Evolutionary conservation across 2,888 invertebrate species (phyloP).

Genomic region (Agrotis clavis): DNA sequence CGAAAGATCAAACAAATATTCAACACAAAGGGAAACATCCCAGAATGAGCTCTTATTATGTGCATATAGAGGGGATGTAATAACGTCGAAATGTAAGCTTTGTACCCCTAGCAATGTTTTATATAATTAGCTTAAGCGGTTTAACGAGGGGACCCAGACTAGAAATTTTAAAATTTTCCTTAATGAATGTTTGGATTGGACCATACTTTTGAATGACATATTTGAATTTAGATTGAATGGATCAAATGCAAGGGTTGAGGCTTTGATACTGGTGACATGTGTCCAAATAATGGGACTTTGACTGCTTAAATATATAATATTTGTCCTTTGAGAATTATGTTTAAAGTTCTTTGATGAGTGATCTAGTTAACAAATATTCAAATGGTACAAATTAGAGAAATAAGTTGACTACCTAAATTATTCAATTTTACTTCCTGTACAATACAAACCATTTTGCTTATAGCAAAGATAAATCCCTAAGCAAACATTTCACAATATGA

Average conservation of each 20-base stretch:
- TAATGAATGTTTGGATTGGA: conserved; percentile 90
- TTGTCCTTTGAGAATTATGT: conserved; percentile 67
- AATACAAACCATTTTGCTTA: not conserved
- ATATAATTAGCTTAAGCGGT: conserved; percentile 90
- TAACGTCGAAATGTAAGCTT: conserved; percentile 79
- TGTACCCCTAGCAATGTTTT: conserved; percentile 81
- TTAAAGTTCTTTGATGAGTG: conserved; percentile 62
- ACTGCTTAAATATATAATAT: conserved; percentile 64
- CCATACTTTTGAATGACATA: conserved; percentile 81
- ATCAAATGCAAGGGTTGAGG: conserved; percentile 77
- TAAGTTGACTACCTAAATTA: not conserved
- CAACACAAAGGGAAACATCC: conserved; percentile 81
- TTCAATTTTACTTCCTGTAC: not conserved
- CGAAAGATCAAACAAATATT: conserved; percentile 88
- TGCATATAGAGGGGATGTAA: conserved; percentile 79
- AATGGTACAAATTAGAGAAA: not conserved
- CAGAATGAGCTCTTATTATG: conserved; percentile 83
- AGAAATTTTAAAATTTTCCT: conserved; percentile 78
- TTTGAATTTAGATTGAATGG: conserved; percentile 85
- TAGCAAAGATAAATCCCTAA: not conserved
- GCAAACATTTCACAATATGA: conserved; percentile 22
- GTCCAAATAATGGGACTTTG: conserved; percentile 81
- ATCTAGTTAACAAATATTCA: conserved; percentile 17
- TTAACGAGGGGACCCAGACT: conserved; percentile 82
- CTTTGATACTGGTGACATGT: conserved; percentile 84